A percentile compares a stretch with the other conserved stretches of the same genome.
Evolutionary conservation across 1,140 invertebrate species (phyloP).

Genomic region (Hyles vespertilio): DNA sequence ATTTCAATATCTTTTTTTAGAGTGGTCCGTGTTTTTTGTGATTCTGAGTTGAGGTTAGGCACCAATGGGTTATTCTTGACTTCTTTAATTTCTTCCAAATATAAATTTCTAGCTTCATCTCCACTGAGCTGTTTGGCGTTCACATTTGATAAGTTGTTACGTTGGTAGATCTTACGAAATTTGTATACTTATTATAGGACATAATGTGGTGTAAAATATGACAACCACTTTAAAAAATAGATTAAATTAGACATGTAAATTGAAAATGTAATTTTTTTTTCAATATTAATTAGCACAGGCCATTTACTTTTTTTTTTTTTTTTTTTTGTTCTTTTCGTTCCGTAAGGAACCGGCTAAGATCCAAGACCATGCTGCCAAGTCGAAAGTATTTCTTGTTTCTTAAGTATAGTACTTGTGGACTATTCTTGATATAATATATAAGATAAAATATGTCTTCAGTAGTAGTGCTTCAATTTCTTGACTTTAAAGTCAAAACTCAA

Average conservation of each 20-base stretch:
- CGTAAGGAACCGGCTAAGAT: too few species aligned
- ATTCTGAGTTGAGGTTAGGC: neutral
- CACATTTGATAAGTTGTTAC: slow-evolving; percentile 3
- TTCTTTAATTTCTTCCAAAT: slow-evolving; percentile 53
- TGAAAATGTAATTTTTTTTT: too few species aligned
- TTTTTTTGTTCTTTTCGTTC: too few species aligned
- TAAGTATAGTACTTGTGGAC: too few species aligned
- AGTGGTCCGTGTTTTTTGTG: slow-evolving; percentile 13
- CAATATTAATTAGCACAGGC: too few species aligned
- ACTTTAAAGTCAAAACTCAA: too few species aligned
- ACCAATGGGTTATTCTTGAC: slow-evolving; percentile 8
- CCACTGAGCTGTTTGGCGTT: slow-evolving; percentile 28
- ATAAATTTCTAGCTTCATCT: slow-evolving; percentile 48
- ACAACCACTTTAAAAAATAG: neutral
- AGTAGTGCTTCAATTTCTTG: too few species aligned
- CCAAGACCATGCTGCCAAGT: too few species aligned
- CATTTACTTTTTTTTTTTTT: too few species aligned
- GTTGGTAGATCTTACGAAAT: slow-evolving; percentile 38
- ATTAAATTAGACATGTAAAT: neutral
- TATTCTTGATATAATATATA: too few species aligned
- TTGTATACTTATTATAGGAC: slow-evolving; percentile 9
- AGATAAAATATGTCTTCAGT: too few species aligned
- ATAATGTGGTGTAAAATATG: neutral
- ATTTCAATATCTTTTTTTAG: slow-evolving; percentile 20
- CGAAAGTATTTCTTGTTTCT: too few species aligned